Percentiles rank a stretch among this genome's conserved stretches.
These are phyloP conservation scores for Oxycera nigricornis DNA, from an alignment of 2,888 invertebrate species.

Conservation along the genomic window DNA sequence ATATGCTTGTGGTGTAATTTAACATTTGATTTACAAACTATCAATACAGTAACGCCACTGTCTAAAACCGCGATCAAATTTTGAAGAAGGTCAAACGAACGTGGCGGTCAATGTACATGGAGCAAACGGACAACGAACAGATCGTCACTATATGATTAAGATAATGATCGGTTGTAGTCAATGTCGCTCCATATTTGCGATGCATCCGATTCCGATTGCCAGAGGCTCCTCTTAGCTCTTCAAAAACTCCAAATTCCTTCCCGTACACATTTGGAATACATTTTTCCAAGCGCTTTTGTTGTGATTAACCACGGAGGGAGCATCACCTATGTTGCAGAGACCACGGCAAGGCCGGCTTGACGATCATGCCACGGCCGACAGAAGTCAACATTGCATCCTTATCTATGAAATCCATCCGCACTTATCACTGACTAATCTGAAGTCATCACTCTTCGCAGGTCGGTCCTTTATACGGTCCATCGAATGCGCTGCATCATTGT, in stretches of 20 bases:
- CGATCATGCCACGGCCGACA: constrained; percentile 37
- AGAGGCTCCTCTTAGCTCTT: background rate
- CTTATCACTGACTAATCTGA: constrained; percentile 40
- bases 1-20: no score
- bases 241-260: constrained; percentile 2
- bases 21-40: no score
- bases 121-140: background rate
- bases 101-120: constrained; percentile 16
- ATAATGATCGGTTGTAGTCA: constrained; percentile 44
- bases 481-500: constrained; percentile 4
- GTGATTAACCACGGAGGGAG: background rate
- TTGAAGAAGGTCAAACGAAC: background rate
- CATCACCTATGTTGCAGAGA: background rate
- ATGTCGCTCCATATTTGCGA: constrained; percentile 40
- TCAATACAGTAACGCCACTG: background rate
- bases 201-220: constrained; percentile 26
- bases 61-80: background rate
- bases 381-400: constrained; percentile 42
- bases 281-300: background rate
- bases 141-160: constrained; percentile 41
- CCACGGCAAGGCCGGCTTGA: background rate
- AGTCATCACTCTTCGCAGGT: constrained; percentile 41
- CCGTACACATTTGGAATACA: background rate
- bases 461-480: constrained; percentile 6
- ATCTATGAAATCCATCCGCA: constrained; percentile 45